Conservation (phyloP, 2,797 vertebrate genomes). For the Periparus ater region DNA sequence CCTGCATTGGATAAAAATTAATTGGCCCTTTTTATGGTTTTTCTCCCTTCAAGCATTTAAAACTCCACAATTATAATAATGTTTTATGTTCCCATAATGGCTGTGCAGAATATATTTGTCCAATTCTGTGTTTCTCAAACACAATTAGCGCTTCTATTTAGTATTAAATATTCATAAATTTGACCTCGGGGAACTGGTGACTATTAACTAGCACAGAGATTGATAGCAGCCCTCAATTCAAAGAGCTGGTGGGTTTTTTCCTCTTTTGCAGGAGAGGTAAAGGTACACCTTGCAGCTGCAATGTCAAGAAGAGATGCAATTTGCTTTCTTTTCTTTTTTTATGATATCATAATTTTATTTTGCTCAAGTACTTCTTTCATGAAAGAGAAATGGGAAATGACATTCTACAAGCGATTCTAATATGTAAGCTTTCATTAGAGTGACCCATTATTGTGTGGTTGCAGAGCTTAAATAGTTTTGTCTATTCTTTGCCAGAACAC, state of each 20-base stretch:
- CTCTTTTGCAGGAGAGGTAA: not conserved
- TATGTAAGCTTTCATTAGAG: not conserved
- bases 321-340: not conserved
- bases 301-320: not conserved
- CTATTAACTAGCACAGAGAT: not conserved
- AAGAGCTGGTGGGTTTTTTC: not conserved
- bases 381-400: not conserved
- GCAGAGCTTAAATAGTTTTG: not conserved
- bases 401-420: not conserved
- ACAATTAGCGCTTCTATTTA: not conserved
- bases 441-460: not conserved
- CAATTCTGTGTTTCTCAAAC: not conserved
- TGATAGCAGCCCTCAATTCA: not conserved
- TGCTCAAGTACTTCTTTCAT: not conserved
- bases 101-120: not conserved
- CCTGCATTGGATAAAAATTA: not conserved
- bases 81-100: not conserved
- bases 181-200: not conserved
- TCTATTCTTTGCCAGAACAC: not conserved
- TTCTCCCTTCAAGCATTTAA: not conserved
- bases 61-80: not conserved
- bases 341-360: not conserved
- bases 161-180: slow-evolving; percentile 45
- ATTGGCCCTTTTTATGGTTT: not conserved
- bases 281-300: not conserved